A percentile compares a stretch with the other conserved stretches of the same genome.
Conservation (phyloP, 2,113 vertebrate species). For the Desmodus rotundus region DNA sequence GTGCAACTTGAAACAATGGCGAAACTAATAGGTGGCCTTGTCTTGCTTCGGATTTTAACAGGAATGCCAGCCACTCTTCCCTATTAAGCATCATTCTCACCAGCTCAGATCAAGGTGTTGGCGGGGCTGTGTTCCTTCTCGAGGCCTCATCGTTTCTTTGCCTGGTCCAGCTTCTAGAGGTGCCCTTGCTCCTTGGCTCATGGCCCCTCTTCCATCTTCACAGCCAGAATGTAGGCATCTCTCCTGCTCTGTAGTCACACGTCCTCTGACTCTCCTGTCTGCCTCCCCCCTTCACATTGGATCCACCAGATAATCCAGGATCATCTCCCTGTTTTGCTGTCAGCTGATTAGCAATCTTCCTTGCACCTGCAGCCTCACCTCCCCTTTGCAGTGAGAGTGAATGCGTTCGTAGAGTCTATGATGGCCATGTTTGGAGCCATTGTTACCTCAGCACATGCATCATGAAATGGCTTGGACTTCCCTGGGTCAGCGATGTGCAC, state of each 20-base stretch:
- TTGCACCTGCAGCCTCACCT: neutral
- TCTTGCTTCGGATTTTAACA: too few relatives aligned
- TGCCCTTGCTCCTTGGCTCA: accelerated
- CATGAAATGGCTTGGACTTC: neutral
- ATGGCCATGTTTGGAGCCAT: neutral
- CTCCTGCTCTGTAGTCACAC: neutral
- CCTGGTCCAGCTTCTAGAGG: neutral
- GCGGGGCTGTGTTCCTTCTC: neutral
- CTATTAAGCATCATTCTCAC: neutral
- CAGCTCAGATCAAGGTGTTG: neutral
- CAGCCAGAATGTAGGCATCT: neutral
- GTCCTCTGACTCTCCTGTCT: neutral
- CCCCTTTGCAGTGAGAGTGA: accelerated
- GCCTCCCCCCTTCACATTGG: neutral
- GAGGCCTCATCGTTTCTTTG: neutral
- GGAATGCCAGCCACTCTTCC: neutral
- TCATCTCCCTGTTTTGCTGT: accelerated
- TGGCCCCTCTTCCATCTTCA: neutral
- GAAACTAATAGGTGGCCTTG: neutral
- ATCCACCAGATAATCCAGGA: neutral
- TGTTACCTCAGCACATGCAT: accelerated
- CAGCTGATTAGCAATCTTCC: neutral
- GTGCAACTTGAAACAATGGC: neutral
- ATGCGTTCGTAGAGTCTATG: accelerated
- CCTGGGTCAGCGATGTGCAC: neutral